Base-by-base conservation (phyloP, 1,140 invertebrate species). In the Brachionus asplanchnoidis region DNA sequence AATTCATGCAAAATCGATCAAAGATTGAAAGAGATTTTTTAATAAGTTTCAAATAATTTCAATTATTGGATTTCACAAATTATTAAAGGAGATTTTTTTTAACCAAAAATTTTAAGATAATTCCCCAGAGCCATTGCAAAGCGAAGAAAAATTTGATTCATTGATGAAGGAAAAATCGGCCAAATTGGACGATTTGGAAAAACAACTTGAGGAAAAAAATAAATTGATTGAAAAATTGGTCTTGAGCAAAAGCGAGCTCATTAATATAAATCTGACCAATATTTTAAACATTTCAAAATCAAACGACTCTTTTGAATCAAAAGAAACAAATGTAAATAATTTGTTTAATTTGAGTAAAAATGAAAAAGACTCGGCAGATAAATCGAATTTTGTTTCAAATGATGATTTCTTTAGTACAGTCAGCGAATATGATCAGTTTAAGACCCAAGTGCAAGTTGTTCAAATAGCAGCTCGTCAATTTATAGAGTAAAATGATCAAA, bases 191-290 rank as follows among this genome's bases (percentile, higher is more conserved):
- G 44, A 53, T 12, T 77, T 77, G 26, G 73, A 77, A 46, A 77
- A 77, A 32, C 42, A 77, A 50, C 26, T 77, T 28, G 42, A 77
- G 50, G 73, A 77, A 50, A 77, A 77, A 77, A 77, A 77, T 50
- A 14, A 14, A 20, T 50, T 77, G 26, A 77, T 77, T 6, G 20
- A 77, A 26, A 46, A 77, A 77, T 50, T 77, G 20, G 20, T 77
- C 42, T 50, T 50, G 26, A 77, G 73, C 44, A 77, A 77, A 77
- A 77, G 53, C 12, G 73, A 77, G 26, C 42, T 77, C 7, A 36
- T 77, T 14, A 77, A 77, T 50, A 28, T 77, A 32, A 77, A 77
- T 50, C 14, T 77, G 12, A 50, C 40, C 42, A 77, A 77, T 77
- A 14, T 77, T 46, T 26, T 77, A 28, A 77, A 77, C 28, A 36